Conservation (phyloP, 2,888 invertebrate genomes). For the Anagyrus pseudococci region DNA sequence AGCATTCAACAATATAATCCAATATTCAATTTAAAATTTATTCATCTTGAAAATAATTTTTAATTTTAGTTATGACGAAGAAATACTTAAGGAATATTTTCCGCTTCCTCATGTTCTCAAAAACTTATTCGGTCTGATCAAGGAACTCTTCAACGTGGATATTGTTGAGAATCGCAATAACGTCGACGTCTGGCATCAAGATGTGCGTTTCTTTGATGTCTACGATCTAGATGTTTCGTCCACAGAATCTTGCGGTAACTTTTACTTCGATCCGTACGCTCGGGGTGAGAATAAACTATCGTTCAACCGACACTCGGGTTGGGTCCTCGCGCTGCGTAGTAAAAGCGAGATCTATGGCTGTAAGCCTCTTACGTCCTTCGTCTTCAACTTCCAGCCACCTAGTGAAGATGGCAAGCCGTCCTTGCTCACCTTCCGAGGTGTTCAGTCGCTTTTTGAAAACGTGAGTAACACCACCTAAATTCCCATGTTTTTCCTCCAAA, state of each 20-base stretch:
- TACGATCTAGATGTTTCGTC: slow-evolving; percentile 69
- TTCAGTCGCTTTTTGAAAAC: slow-evolving; percentile 78
- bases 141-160: slow-evolving; percentile 78
- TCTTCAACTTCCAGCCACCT: slow-evolving; percentile 82
- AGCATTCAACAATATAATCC: slow-evolving; percentile 14
- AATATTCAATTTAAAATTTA: background rate
- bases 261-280: slow-evolving; percentile 85
- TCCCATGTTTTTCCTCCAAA: background rate
- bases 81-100: slow-evolving; percentile 80
- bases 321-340: slow-evolving; percentile 81
- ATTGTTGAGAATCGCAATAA: slow-evolving; percentile 70
- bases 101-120: slow-evolving; percentile 81
- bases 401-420: slow-evolving; percentile 68
- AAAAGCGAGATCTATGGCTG: slow-evolving; percentile 70
- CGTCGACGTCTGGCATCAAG: slow-evolving; percentile 83
- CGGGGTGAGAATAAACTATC: slow-evolving; percentile 71
- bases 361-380: slow-evolving; percentile 79
- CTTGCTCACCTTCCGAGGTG: slow-evolving; percentile 77
- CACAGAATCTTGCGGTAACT: slow-evolving; percentile 75
- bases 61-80: slow-evolving; percentile 69
- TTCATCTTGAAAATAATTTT: background rate
- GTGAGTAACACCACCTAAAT: too few species aligned
- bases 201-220: slow-evolving; percentile 83
- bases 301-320: slow-evolving; percentile 70
- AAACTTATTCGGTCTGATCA: slow-evolving; percentile 78